phyloP scores from a whole-genome alignment of 1,140 invertebrate species.

The Sycobia sp. region DNA sequence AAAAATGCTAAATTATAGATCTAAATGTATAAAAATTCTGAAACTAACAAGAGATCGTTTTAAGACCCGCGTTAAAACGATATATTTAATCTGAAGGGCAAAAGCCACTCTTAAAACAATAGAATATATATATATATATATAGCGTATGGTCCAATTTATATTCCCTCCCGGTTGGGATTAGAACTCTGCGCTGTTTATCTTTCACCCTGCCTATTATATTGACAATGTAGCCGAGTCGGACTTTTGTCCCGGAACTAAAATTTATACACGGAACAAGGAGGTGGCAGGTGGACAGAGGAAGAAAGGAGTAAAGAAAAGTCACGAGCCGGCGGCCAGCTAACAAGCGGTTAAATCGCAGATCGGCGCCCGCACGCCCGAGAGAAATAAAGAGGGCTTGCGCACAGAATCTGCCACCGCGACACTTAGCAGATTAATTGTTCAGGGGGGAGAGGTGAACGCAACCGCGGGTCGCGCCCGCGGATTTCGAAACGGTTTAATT shows the following conservation, averaged over 20 bases:
- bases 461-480: neutral
- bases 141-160: conserved; percentile 8
- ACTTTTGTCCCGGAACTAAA: conserved; percentile 10
- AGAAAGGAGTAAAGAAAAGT: conserved; percentile 16
- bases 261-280: neutral
- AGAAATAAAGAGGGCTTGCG: conserved; percentile 4
- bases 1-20: too few relatives aligned
- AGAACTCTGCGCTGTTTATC: too few relatives aligned
- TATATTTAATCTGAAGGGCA: too few relatives aligned
- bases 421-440: conserved; percentile 32
- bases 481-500: conserved; percentile 22
- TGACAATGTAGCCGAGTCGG: conserved; percentile 19
- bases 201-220: conserved; percentile 18
- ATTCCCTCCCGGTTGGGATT: too few relatives aligned
- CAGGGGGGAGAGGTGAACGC: neutral
- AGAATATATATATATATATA: too few relatives aligned
- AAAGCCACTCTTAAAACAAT: too few relatives aligned
- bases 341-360: conserved; percentile 27
- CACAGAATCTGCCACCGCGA: neutral
- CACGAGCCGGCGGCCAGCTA: too few relatives aligned
- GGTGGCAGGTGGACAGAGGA: too few relatives aligned
- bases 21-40: too few relatives aligned
- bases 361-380: neutral
- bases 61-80: too few relatives aligned
- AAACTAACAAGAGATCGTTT: too few relatives aligned